phyloP scores from a whole-genome alignment of 2,797 vertebrate species.

The Chrysolophus pictus region DNA sequence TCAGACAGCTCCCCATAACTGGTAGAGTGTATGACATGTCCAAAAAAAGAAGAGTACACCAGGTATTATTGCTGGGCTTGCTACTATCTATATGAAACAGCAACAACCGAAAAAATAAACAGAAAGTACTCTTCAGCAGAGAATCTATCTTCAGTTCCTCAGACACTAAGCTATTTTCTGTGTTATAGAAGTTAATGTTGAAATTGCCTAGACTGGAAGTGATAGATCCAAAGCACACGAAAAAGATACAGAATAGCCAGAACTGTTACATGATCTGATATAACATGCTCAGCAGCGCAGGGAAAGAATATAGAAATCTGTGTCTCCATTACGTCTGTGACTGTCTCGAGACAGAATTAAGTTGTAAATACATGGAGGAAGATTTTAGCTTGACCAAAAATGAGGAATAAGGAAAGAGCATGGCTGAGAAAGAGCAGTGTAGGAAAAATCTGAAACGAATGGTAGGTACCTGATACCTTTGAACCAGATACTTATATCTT shows the following conservation, averaged over 20 bases:
- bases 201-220: background rate
- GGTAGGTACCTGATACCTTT: background rate
- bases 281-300: background rate
- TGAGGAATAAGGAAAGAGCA: accelerated
- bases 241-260: background rate
- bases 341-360: background rate
- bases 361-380: background rate
- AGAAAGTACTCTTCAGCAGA: background rate
- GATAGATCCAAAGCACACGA: background rate
- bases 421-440: background rate
- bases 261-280: background rate
- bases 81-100: background rate
- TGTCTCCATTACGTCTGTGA: background rate
- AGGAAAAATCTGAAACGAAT: background rate
- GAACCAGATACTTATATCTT: background rate
- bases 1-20: background rate
- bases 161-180: background rate
- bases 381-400: background rate
- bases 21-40: background rate
- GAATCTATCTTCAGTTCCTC: background rate
- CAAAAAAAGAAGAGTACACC: background rate
- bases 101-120: no score
- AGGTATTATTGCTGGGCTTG: background rate
- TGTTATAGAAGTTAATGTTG: accelerated
- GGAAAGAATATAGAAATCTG: background rate